phyloP scores from a whole-genome alignment of 2,888 invertebrate genomes.

The Drosophila subsilvestris region DNA sequence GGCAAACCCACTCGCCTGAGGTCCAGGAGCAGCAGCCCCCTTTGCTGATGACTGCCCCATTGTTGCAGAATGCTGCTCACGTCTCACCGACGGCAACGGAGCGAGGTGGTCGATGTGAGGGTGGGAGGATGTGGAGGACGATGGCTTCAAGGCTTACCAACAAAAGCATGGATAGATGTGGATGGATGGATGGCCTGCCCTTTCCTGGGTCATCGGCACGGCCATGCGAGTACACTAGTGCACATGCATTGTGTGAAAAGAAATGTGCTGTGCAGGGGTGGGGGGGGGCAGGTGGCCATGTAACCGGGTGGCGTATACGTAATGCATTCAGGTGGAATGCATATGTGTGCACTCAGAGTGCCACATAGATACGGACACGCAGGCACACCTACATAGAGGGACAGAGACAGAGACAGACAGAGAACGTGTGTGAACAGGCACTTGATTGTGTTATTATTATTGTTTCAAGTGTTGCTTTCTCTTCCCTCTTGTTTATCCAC shows the following conservation, averaged over 20 bases:
- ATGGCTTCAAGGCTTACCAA: constrained; percentile 73
- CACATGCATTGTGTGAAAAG: constrained; percentile 75
- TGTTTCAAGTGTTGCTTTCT: constrained; percentile 78
- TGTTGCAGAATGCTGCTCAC: constrained; percentile 67
- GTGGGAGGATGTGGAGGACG: constrained; percentile 30
- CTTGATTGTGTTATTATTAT: constrained; percentile 79
- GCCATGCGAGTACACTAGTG: background rate
- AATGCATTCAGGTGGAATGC: constrained; percentile 60
- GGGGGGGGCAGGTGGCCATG: constrained; percentile 3
- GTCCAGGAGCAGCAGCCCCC: background rate
- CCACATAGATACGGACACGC: constrained; percentile 1
- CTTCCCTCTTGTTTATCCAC: constrained; percentile 70
- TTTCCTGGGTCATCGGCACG: constrained; percentile 45
- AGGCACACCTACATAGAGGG: constrained; percentile 15
- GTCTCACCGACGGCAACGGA: constrained; percentile 20
- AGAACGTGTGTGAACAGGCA: constrained; percentile 76
- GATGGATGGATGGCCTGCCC: constrained; percentile 15
- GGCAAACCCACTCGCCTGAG: constrained; percentile 34
- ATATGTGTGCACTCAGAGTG: constrained; percentile 62
- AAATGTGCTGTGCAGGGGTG: constrained; percentile 39
- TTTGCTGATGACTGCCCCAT: constrained; percentile 44
- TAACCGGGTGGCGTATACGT: constrained; percentile 72
- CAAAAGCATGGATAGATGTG: constrained; percentile 40
- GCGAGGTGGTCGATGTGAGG: constrained; percentile 21
- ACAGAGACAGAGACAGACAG: constrained; percentile 25